These are phyloP conservation scores for Epinephelus fuscoguttatus DNA, from an alignment of 2,113 vertebrate genomes.

Conservation along the genomic window DNA sequence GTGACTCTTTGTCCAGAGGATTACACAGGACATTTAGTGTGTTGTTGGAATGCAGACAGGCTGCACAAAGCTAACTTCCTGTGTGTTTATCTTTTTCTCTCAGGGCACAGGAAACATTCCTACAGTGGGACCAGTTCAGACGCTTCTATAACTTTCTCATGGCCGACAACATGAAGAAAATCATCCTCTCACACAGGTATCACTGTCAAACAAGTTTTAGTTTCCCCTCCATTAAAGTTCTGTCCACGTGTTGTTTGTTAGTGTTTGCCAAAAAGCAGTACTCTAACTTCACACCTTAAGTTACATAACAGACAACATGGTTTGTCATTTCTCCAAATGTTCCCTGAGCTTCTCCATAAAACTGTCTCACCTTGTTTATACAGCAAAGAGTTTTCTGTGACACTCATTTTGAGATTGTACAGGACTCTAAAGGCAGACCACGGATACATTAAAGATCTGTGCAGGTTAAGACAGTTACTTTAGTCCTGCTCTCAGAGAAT, in stretches of 20 bases:
- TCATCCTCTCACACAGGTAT: constrained; percentile 98
- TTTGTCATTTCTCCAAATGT: too few species aligned
- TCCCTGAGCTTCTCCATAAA: neutral
- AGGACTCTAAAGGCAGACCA: neutral
- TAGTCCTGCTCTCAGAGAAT: neutral
- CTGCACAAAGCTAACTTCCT: constrained; percentile 62
- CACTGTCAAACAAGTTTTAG: neutral
- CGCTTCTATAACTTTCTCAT: constrained; percentile 99
- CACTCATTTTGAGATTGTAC: neutral
- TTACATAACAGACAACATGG: neutral
- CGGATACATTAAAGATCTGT: too few species aligned
- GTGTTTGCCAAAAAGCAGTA: neutral
- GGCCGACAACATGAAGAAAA: constrained; percentile 99
- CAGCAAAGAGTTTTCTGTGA: neutral
- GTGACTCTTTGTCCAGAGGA: constrained; percentile 67
- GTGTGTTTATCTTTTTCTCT: constrained; percentile 56
- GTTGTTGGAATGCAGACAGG: constrained; percentile 59
- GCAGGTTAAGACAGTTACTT: too few species aligned
- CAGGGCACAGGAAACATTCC: constrained; percentile 98
- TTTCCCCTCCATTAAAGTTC: neutral
- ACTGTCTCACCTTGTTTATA: neutral
- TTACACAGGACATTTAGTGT: constrained; percentile 57
- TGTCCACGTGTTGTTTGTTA: neutral
- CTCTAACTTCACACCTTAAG: too few species aligned
- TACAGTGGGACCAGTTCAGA: constrained; percentile 98